Percentiles rank a stretch among this genome's conserved stretches.
Evolutionary conservation across 2,797 vertebrate genomes (phyloP).

Genomic region (Ammospiza maritima): DNA sequence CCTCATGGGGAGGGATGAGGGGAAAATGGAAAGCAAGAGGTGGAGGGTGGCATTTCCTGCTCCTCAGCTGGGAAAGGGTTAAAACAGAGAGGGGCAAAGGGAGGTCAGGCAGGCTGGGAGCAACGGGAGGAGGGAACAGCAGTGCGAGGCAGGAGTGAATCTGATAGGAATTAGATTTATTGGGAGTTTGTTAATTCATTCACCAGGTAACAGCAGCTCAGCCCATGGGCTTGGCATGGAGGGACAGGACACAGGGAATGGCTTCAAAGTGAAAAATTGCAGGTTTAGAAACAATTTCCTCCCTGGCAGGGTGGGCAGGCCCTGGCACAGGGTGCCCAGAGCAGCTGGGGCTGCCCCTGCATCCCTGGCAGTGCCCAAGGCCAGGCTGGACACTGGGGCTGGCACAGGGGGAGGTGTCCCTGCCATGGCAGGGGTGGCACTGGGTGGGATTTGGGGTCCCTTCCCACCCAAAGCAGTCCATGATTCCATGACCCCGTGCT

Average conservation of each 20-base stretch:
- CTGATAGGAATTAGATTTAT: background rate
- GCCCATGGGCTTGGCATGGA: background rate
- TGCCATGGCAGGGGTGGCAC: background rate
- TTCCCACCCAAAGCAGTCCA: fast-evolving
- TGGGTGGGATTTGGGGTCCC: fast-evolving
- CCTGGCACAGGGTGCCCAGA: too few species aligned
- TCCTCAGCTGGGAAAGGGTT: background rate
- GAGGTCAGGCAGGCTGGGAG: background rate
- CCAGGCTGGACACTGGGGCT: background rate
- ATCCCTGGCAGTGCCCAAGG: background rate
- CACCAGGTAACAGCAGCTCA: background rate
- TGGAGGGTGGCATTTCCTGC: background rate
- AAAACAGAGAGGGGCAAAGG: background rate
- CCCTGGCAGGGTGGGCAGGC: background rate
- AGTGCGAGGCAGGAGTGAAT: background rate
- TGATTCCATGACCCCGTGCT: background rate
- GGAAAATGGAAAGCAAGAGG: background rate
- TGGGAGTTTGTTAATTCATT: background rate
- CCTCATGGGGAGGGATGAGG: background rate
- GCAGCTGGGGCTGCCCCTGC: background rate
- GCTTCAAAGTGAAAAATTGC: too few species aligned
- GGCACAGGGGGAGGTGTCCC: background rate
- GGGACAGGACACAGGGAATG: background rate
- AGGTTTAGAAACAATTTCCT: background rate
- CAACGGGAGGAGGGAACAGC: background rate